phyloP scores from a whole-genome alignment of 2,888 invertebrate species.

The Digitonthophagus gazella region DNA sequence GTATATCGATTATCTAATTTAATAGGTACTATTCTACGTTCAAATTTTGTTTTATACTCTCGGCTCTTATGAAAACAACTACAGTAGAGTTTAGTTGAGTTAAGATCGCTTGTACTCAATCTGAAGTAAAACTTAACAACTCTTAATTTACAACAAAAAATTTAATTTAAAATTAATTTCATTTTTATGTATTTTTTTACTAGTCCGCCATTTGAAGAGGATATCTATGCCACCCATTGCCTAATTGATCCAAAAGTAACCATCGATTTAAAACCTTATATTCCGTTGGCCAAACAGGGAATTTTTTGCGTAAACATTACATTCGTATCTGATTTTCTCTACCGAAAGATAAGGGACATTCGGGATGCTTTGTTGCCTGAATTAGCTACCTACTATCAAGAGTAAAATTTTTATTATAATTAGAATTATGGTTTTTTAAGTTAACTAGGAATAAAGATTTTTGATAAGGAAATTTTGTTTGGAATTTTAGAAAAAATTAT shows the following conservation, averaged over 20 bases:
- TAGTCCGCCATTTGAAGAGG: conserved; percentile 59
- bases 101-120: no score
- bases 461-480: no score
- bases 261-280: conserved; percentile 39
- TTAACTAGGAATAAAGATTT: no score
- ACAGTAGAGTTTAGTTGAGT: no score
- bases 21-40: no score
- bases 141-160: conserved; percentile 7
- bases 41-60: no score
- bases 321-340: conserved; percentile 45
- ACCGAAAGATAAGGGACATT: conserved; percentile 40
- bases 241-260: conserved; percentile 60
- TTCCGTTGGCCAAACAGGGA: conserved; percentile 45
- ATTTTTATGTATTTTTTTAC: conserved; percentile 36
- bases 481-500: no score
- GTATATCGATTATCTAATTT: no score
- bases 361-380: conserved; percentile 42
- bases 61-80: no score
- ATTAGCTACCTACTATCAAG: conserved; percentile 39
- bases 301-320: conserved; percentile 45
- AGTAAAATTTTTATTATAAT: not conserved
- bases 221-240: conserved; percentile 65
- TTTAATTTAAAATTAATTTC: conserved; percentile 8
- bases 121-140: no score
- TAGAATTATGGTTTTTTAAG: no score